phyloP scores from a whole-genome alignment of 2,113 vertebrate genomes.

The Gopherus flavomarginatus region DNA sequence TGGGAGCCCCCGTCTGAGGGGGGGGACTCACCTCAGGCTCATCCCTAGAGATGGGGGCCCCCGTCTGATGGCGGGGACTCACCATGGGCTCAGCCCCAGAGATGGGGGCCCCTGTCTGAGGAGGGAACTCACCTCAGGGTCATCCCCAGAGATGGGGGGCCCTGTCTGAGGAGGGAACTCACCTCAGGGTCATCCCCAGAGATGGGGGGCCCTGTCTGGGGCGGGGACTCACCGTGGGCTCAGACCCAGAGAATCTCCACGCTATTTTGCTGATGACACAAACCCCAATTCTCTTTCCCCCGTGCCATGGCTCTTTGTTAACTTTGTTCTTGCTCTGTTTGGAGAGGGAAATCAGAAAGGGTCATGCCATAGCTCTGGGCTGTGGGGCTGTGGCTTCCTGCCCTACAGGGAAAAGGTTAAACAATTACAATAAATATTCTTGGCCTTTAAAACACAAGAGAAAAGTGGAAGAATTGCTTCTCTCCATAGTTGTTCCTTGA shows the following conservation, averaged over 20 bases:
- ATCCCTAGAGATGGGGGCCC: neutral
- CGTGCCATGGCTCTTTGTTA: neutral
- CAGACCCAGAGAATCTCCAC: neutral
- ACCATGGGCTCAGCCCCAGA: neutral
- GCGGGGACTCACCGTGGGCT: accelerated
- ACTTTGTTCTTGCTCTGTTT: neutral
- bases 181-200: neutral
- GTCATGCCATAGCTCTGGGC: neutral
- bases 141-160: neutral
- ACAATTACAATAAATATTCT: neutral
- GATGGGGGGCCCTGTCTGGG: neutral
- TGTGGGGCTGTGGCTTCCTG: no score
- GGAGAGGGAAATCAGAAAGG: neutral
- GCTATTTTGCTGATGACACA: neutral
- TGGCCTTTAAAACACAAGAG: neutral
- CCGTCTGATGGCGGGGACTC: no score
- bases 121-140: neutral
- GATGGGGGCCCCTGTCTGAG: neutral
- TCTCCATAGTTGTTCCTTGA: neutral
- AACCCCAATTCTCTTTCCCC: neutral
- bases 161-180: no score
- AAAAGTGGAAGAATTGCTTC: neutral
- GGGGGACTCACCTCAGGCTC: accelerated
- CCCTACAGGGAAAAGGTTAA: no score
- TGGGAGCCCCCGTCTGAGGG: neutral